A percentile compares a stretch with the other conserved stretches of the same genome.
Conservation (phyloP, 1,140 invertebrate genomes). For the Goniozus legneri region DNA sequence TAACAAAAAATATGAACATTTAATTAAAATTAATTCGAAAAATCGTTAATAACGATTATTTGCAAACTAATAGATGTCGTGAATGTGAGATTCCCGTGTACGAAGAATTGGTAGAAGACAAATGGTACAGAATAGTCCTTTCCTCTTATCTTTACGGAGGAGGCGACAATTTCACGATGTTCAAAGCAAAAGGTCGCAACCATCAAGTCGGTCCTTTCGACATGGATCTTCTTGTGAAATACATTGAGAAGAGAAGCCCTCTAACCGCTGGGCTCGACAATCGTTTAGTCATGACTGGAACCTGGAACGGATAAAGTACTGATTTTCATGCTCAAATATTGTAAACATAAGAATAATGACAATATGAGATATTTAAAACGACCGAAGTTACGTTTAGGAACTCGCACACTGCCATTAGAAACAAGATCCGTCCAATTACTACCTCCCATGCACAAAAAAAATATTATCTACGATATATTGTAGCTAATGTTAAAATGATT, state of each 20-base stretch:
- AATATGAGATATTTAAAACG: no score
- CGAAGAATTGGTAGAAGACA: constrained; percentile 49
- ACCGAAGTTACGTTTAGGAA: no score
- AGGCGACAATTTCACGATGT: constrained; percentile 59
- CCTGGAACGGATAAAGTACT: neutral
- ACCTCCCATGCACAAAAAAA: no score
- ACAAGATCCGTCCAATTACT: no score
- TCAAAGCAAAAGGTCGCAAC: constrained; percentile 26
- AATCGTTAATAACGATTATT: no score
- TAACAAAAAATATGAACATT: constrained; percentile 39
- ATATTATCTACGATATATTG: no score
- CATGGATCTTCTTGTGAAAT: constrained; percentile 21
- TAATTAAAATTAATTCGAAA: constrained; percentile 54
- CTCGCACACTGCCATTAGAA: no score
- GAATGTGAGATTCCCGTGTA: constrained; percentile 65
- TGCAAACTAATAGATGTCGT: constrained; percentile 64
- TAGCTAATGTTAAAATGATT: no score
- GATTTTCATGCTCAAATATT: no score
- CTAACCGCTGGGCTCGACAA: constrained; percentile 26
- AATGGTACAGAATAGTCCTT: constrained; percentile 62
- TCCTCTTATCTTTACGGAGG: constrained; percentile 64
- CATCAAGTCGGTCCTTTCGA: constrained; percentile 26
- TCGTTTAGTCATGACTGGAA: constrained; percentile 14
- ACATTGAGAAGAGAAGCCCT: constrained; percentile 30
- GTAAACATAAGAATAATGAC: no score